Evolutionary conservation across 2,888 invertebrate genomes (phyloP), one percentile per base, ranked within the genome.

Genomic region (Xestia ashworthii): DNA sequence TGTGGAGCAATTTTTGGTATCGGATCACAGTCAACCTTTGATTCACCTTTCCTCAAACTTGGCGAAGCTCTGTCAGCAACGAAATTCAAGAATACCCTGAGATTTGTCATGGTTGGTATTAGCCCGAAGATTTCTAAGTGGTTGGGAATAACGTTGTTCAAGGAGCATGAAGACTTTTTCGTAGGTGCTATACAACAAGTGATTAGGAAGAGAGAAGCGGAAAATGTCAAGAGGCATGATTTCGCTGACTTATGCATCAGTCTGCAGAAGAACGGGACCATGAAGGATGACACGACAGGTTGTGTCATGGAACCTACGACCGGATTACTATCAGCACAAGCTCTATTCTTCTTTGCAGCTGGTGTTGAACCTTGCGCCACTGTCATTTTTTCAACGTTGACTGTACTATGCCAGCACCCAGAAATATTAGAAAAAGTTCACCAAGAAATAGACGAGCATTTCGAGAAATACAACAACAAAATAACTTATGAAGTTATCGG

Each of bases 1-100:
- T 91, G 90, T 0, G 91, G 92, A 0, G 89, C 93, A 1, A 92
- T 94, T 1, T 95, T 95, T 74, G 95, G 95, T 1, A 90, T 95
- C 16, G 91, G 91, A 25, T 90, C 92, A 6, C 81, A 93, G 68
- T 91, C 91, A 0, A 90, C 91, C 4, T 93, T 93, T 71, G 90
- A 95, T 46, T 95, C 89, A 8, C 94, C 92, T 69, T 95, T 93
- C 70, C 85, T 87, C 5, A 72, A 89, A 77, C 88, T 92, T 78
- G 90, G 89, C 12, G 85, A 83, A 76, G 81, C 84, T 9, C 71
- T 88, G 1, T 69, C 84, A 41, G 83, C 89, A 5, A 84, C 82
- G 0, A 73, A 58, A 50, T 73, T 69, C 22, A 70, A 79, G 14
- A 80, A 32, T 38, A 70, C 48, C 71, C 14, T 90, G 0, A 90